These are phyloP conservation scores for Plusia festucae DNA, from an alignment of 2,888 invertebrate genomes.

Conservation along the genomic window DNA sequence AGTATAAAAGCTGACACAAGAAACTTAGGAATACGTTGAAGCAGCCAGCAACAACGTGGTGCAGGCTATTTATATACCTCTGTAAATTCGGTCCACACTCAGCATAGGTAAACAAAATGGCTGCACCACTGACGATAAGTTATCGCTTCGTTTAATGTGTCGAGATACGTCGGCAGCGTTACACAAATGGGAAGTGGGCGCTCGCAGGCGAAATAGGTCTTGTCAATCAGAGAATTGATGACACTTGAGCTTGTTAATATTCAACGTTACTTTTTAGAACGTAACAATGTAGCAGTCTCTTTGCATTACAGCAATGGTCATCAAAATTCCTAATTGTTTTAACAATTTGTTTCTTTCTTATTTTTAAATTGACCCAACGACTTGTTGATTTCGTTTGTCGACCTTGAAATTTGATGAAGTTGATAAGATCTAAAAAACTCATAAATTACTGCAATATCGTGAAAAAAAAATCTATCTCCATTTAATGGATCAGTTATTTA, in stretches of 20 bases:
- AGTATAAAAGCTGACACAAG: slow-evolving; percentile 24
- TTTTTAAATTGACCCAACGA: not conserved
- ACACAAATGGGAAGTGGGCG: slow-evolving; percentile 45
- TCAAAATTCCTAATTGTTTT: not conserved
- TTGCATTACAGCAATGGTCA: not conserved
- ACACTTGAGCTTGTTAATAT: slow-evolving; percentile 10
- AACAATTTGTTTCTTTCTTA: not conserved
- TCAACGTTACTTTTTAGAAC: not conserved
- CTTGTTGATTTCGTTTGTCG: not conserved
- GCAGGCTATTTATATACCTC: slow-evolving; percentile 44
- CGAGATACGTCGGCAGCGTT: slow-evolving; percentile 54
- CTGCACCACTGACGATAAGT: slow-evolving; percentile 60
- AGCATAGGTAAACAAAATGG: slow-evolving; percentile 64
- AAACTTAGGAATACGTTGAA: slow-evolving; percentile 34
- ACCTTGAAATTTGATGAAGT: not conserved
- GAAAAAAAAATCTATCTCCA: no score
- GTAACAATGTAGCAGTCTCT: not conserved
- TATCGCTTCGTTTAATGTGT: slow-evolving; percentile 61
- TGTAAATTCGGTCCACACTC: slow-evolving; percentile 46
- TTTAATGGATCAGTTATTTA: no score
- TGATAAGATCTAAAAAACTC: not conserved
- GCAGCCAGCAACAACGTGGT: slow-evolving; percentile 29
- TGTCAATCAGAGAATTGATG: slow-evolving; percentile 26
- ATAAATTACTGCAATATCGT: no score
- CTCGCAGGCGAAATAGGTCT: slow-evolving; percentile 40